Conservation (phyloP, 2,797 vertebrate species). For the Syngnathus acus region DNA sequence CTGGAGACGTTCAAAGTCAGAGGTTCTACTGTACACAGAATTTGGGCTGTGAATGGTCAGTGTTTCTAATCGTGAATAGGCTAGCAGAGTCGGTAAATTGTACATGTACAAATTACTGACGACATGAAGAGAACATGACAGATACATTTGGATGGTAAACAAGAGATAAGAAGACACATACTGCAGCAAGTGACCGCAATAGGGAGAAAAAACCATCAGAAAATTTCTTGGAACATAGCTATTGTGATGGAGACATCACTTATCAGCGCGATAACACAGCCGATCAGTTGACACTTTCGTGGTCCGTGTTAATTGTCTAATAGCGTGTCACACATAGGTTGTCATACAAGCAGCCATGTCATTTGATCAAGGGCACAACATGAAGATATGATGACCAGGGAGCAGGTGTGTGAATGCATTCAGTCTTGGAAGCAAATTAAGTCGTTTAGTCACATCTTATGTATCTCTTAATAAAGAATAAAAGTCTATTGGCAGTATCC, state of each 20-base stretch:
- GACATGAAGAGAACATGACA: too few relatives aligned
- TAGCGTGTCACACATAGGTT: conserved; percentile 48
- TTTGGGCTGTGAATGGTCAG: too few relatives aligned
- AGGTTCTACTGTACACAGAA: too few relatives aligned
- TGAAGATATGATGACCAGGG: conserved; percentile 44
- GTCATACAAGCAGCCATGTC: conserved; percentile 60
- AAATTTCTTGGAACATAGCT: neutral
- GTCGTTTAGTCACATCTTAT: neutral
- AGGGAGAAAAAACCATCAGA: too few relatives aligned
- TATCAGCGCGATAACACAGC: conserved; percentile 40
- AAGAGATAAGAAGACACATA: too few relatives aligned
- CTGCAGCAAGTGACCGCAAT: too few relatives aligned
- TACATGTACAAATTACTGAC: too few relatives aligned
- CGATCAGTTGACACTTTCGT: conserved; percentile 59
- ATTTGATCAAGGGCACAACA: conserved; percentile 54
- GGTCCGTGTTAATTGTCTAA: conserved; percentile 60
- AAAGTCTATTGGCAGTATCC: conserved; percentile 9
- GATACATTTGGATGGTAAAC: too few relatives aligned
- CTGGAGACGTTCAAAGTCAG: too few relatives aligned
- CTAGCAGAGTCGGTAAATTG: too few relatives aligned
- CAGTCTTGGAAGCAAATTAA: conserved; percentile 7
- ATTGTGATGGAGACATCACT: conserved; percentile 60
- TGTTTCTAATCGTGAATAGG: too few relatives aligned
- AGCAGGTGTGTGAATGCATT: conserved; percentile 12
- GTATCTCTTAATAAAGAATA: neutral